Percentiles rank a stretch among this genome's conserved stretches.
Evolutionary conservation across 2,797 vertebrate genomes (phyloP).

Genomic region (Yasuhikotakia modesta): DNA sequence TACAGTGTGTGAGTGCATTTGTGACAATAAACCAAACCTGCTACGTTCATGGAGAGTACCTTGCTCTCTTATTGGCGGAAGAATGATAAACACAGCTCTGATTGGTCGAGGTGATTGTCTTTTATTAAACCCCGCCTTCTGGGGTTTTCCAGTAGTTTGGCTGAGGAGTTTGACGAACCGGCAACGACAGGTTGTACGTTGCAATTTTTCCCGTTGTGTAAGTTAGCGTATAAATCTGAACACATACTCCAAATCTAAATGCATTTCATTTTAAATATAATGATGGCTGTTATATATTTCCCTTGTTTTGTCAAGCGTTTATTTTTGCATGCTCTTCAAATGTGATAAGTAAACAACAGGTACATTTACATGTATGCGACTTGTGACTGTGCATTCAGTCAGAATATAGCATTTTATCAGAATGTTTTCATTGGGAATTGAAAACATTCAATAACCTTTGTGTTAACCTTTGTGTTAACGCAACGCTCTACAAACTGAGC

Average conservation of each 20-base stretch:
- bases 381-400: no score
- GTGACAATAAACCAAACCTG: not conserved
- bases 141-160: constrained; percentile 80
- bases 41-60: not conserved
- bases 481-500: no score
- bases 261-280: not conserved
- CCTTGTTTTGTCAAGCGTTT: not conserved
- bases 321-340: constrained; percentile 11
- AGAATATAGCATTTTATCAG: no score
- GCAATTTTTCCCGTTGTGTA: not conserved
- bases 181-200: constrained; percentile 7
- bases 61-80: constrained; percentile 39
- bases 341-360: not conserved
- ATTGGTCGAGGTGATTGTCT: constrained; percentile 66
- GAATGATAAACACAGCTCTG: not conserved
- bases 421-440: no score
- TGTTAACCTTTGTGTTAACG: no score
- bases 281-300: not conserved
- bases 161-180: constrained; percentile 56
- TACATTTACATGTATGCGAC: not conserved
- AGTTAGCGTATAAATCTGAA: not conserved
- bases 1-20: constrained; percentile 39
- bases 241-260: not conserved
- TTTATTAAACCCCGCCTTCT: constrained; percentile 51
- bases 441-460: no score